A percentile compares a stretch with the other conserved stretches of the same genome.
phyloP scores from a whole-genome alignment of 2,113 vertebrate genomes.

The Psittacus erithacus region DNA sequence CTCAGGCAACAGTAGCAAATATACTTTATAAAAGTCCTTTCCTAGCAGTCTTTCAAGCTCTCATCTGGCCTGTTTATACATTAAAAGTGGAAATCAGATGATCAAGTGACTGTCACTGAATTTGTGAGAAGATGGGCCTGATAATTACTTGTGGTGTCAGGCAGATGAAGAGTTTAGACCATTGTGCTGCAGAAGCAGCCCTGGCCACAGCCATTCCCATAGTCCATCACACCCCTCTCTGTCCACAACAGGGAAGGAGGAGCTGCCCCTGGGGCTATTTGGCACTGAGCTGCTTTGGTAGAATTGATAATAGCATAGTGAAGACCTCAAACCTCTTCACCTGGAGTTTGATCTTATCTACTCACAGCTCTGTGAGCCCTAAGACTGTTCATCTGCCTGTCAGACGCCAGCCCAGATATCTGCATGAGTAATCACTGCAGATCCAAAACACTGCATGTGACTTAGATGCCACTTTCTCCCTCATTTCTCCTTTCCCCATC shows the following conservation, averaged over 20 bases:
- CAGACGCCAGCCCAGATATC: neutral
- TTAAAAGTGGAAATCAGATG: neutral
- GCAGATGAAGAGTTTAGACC: neutral
- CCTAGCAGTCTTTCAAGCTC: neutral
- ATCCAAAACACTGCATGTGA: neutral
- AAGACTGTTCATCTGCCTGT: neutral
- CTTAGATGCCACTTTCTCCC: constrained; percentile 9
- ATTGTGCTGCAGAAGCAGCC: fast-evolving
- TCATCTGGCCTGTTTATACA: neutral
- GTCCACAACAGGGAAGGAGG: neutral
- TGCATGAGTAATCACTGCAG: constrained; percentile 50
- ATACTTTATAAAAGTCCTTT: neutral
- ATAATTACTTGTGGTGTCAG: fast-evolving
- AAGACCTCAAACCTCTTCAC: neutral
- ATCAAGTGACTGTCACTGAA: neutral
- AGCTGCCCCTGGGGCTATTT: neutral
- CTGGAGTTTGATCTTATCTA: neutral
- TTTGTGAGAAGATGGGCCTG: neutral
- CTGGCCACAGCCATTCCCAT: neutral
- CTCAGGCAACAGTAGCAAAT: neutral
- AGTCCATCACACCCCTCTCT: neutral
- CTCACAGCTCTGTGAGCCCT: neutral
- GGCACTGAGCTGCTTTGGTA: neutral
- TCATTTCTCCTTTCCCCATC: neutral
- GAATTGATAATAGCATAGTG: neutral